phyloP scores from a whole-genome alignment of 2,888 invertebrate genomes.

The Matsumyia berberina region DNA sequence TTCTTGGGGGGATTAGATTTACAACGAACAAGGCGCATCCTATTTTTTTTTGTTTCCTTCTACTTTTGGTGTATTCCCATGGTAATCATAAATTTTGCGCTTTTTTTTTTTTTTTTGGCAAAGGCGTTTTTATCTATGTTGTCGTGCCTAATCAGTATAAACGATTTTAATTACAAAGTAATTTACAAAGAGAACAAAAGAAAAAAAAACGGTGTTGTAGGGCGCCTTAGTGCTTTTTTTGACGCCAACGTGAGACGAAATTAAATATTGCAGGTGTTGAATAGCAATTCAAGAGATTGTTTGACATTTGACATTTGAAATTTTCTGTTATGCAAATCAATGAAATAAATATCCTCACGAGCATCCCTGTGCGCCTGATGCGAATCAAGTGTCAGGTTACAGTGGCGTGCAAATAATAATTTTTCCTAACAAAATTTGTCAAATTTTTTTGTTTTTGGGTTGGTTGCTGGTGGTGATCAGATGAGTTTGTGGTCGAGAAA shows the following conservation, averaged over 20 bases:
- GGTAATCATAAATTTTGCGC: constrained; percentile 13
- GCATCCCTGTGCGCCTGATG: constrained; percentile 17
- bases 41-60: background rate
- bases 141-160: constrained; percentile 45
- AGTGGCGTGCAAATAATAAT: constrained; percentile 14
- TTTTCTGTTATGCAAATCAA: constrained; percentile 35
- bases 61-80: background rate
- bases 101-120: background rate
- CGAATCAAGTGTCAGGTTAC: constrained; percentile 27
- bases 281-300: too few species aligned
- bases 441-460: too few species aligned
- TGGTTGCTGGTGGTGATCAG: too few species aligned
- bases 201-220: background rate
- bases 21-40: constrained; percentile 7
- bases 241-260: too few species aligned
- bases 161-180: constrained; percentile 8
- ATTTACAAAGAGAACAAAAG: background rate
- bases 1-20: constrained; percentile 26
- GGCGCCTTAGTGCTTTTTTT: too few species aligned
- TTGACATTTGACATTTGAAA: too few species aligned
- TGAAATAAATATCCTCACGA: constrained; percentile 39
- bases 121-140: constrained; percentile 10
- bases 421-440: too few species aligned
- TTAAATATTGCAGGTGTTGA: background rate
- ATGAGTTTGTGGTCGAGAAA: too few species aligned